Evolutionary conservation across 2,797 vertebrate genomes (phyloP), one percentile per base, ranked within the genome.

Genomic region (Acanthis flammea): DNA sequence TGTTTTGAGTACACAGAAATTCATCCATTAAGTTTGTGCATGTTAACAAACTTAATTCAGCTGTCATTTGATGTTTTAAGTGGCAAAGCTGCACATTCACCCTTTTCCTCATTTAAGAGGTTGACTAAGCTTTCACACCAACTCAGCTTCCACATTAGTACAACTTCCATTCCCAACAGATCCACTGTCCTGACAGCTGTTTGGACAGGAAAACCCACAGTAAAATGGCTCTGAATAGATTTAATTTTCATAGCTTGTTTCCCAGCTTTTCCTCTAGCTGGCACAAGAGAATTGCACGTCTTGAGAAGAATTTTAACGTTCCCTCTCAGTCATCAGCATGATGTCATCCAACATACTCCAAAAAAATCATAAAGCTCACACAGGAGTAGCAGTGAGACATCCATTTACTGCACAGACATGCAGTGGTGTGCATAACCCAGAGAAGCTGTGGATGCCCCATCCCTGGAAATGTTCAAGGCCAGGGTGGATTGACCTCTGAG

Each of bases 231-330:
- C 61, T 92, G 71, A 85, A 91, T 13, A 87, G 47, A 70, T 70
- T 47, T 17, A 5, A 67, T 76, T 92, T 93, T 82, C 53, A 78
- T 30, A 57, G 67, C 21, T 92, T 50, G 17, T 63, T 95, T 90
- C 73, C 50, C 58, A 74, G 10, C 13, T 95, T 67, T 62, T 78
- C 24, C 31, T 74, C 37, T 14, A 66, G 50, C 53, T 70, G 19
- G 27, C 45, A 86, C 0, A 0, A 81, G 30, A 39, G 9, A 91
- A 71, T 1, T 76, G 48, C 37, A 27, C 0, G 0, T 24, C 57
- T 41, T 33, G 54, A 75, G 42, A 86, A 54, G 19, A 33, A 19
- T 66, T 84, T 72, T 66, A 87, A 55, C 44, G 55, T 73, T 51
- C 27, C 19, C 28, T 68, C 30, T 84, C 45, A 57, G 61, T 44